These are phyloP conservation scores for Euura saliciscinereae DNA, from an alignment of 1,140 invertebrate species.

Conservation along the genomic window DNA sequence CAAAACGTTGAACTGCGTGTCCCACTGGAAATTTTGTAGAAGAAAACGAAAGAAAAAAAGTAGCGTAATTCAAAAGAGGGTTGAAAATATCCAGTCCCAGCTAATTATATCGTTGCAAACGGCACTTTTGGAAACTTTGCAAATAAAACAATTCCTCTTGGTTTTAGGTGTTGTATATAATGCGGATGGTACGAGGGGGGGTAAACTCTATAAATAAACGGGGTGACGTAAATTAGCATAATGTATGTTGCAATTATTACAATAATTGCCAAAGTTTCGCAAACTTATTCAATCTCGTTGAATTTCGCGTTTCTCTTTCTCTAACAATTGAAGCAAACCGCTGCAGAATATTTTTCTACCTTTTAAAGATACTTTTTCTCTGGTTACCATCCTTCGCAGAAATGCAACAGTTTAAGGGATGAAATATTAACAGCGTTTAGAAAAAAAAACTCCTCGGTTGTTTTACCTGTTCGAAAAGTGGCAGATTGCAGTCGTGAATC, in stretches of 20 bases:
- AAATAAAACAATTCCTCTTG: constrained; percentile 37
- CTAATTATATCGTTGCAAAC: constrained; percentile 24
- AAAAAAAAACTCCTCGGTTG: neutral
- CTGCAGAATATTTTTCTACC: neutral
- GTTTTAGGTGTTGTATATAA: too few species aligned
- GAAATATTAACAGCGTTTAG: neutral
- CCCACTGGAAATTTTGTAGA: too few species aligned
- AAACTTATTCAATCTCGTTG: constrained; percentile 51
- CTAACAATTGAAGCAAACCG: too few species aligned
- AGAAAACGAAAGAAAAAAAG: too few species aligned
- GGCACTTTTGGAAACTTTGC: constrained; percentile 43
- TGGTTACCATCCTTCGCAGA: too few species aligned
- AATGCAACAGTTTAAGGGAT: neutral
- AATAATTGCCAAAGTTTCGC: constrained; percentile 55
- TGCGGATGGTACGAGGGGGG: too few species aligned
- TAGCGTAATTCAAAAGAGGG: too few species aligned
- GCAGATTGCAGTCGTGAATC: neutral
- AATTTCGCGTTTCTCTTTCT: too few species aligned
- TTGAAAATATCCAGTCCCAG: too few species aligned
- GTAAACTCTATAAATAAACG: constrained; percentile 44
- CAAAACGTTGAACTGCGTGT: too few species aligned
- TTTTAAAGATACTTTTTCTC: neutral
- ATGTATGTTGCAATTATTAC: constrained; percentile 56
- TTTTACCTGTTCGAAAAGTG: neutral
- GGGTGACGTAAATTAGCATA: constrained; percentile 50